Base-by-base conservation (phyloP, 2,797 vertebrate genomes). In the Myotis pilosus region DNA sequence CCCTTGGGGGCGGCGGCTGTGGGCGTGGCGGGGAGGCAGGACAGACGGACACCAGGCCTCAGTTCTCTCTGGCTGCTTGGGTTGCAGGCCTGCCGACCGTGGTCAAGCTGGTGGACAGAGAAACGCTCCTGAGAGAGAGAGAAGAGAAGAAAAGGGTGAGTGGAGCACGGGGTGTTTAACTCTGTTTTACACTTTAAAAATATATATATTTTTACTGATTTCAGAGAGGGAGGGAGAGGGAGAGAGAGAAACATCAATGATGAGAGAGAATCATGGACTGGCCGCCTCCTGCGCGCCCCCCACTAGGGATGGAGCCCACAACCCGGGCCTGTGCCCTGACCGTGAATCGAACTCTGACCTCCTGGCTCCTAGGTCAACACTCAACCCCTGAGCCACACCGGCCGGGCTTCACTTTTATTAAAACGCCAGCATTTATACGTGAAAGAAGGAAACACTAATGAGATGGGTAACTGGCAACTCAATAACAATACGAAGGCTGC, bases 121-220 rank as follows among this genome's bases (percentile, higher is more conserved):
- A 99, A 79, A 99, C 98, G 0, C 96, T 99, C 62, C 79, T 99
- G 95, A 99, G 98, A 97, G 99, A 99, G 97, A 98, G 96, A 93
- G 99, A 99, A 95, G 99, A 99, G 91, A 99, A 99, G 98, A 99
- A 98, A 97, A 99, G 98, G 99, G 99, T 99, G 57, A 80, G 95
- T 94, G 57, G 57, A 10, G 5, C 57, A 0, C 11, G 57, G 57
- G 11, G 1, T 25, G 5, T 13, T 2, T 2, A 7, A 10, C 11
- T 13, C 12, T 28, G 25, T 28, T 28, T 60, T 3, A 13, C 25
- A 12, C 2, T 28, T 28, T 60, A 28, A 60, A 28, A 5, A 2
- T 2, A 1, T 5, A 3, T 5, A 5, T 5, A 4, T 28, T 12
- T 5, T 25, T 8, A 12, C 2, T 60, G 57, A 12, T 13, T 2